Percentiles rank a stretch among this genome's conserved stretches.
Conservation (phyloP, 2,113 vertebrate genomes). For the Ochotona curzoniae region DNA sequence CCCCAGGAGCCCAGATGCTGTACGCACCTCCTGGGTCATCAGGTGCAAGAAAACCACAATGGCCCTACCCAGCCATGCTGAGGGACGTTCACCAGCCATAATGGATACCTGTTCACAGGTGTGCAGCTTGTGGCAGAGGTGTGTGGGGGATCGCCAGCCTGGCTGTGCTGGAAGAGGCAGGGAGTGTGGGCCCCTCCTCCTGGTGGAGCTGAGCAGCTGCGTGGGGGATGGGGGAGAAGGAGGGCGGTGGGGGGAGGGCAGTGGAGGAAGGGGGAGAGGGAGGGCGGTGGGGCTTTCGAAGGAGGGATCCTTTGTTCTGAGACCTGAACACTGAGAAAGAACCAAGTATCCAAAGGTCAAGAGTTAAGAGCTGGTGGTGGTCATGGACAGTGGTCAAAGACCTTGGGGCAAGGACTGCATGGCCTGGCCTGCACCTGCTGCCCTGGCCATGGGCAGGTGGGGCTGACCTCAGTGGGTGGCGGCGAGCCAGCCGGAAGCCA, state of each 20-base stretch:
- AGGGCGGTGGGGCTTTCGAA: neutral
- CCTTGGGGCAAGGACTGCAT: neutral
- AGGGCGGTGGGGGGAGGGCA: neutral
- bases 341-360: neutral
- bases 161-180: neutral
- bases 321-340: neutral
- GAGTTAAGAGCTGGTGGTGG: neutral
- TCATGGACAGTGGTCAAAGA: neutral
- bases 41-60: neutral
- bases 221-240: neutral
- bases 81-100: rapidly evolving
- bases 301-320: neutral
- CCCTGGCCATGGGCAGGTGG: rapidly evolving
- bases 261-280: neutral
- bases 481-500: too few relatives aligned
- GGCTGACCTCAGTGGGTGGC: rapidly evolving
- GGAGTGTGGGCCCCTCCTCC: neutral
- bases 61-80: rapidly evolving
- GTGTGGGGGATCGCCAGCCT: rapidly evolving
- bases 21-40: neutral
- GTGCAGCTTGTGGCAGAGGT: too few relatives aligned
- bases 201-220: too few relatives aligned
- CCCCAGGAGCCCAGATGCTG: neutral
- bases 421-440: neutral
- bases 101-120: too few relatives aligned